Conservation (phyloP, 1,140 invertebrate species). For the Cydia splendana region DNA sequence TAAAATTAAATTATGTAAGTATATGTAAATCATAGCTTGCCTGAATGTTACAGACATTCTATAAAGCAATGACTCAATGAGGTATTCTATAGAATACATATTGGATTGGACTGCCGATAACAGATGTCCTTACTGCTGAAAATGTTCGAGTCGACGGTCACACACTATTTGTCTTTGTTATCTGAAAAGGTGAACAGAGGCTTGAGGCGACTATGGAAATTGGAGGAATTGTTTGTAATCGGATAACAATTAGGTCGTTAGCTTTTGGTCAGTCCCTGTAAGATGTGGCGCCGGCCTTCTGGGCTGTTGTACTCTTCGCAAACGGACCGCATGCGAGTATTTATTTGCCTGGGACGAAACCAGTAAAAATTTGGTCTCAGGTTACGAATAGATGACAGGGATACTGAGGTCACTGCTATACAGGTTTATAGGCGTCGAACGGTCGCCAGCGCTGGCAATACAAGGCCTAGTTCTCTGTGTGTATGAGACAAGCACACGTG, state of each 20-base stretch:
- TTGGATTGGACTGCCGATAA: neutral
- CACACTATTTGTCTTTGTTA: constrained; percentile 9
- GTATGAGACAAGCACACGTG: constrained; percentile 40
- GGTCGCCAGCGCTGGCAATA: neutral
- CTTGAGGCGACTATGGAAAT: constrained; percentile 14
- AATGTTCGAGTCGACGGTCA: neutral
- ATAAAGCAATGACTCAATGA: too few relatives aligned
- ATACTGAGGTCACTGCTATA: neutral
- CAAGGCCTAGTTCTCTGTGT: constrained; percentile 1
- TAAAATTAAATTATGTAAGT: too few relatives aligned
- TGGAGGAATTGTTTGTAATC: constrained; percentile 30
- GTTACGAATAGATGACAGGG: neutral
- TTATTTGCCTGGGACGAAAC: neutral
- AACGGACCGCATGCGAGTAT: neutral
- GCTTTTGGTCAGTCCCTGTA: neutral
- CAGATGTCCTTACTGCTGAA: neutral
- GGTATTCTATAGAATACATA: too few relatives aligned
- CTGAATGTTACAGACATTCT: too few relatives aligned
- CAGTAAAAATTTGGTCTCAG: neutral
- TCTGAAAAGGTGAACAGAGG: constrained; percentile 1
- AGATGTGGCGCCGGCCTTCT: neutral
- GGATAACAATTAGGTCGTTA: constrained; percentile 31
- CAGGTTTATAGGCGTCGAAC: neutral
- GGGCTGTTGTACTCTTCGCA: neutral
- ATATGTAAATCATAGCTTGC: too few relatives aligned